Base-by-base conservation (phyloP, 30 jellyfish, hydroid and myxozoan genomes). In the Aurelia aurita region DNA sequence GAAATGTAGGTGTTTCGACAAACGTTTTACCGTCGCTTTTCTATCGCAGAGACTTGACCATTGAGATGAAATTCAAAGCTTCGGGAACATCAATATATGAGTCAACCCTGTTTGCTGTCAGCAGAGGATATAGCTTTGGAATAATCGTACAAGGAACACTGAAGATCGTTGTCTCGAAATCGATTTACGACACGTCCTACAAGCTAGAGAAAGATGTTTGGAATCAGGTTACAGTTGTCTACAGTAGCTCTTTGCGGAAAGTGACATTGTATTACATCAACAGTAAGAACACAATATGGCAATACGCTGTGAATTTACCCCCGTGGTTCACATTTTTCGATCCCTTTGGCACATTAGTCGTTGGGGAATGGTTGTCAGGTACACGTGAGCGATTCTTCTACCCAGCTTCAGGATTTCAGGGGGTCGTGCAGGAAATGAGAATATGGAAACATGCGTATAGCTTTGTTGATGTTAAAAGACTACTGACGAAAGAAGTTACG, bases 361-460 rank as follows among this genome's bases (percentile, higher is more conserved):
- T 71, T 21, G 80, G 77, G 1, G 93, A 83, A 29, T 83, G 93
- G 87, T n/a, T 83, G 47, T 65, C 93, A 35, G 93, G 93, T 2
- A 31, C 29, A 32, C 86, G 93, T 2, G 93, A 83, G 22, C 59
- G 83, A 51, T 70, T n/a, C 32, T 83, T 62, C 72, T 69, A 74
- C 28, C 93, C 93, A 5, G 93, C 87, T 0, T 7, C 72, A 10
- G 87, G 89, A 5, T 85, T 85, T 39, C 69, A 62, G 53, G 95
- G 95, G 44, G 53, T 29, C 11, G 34, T 85, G 3, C 79, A 61
- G 1, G 78, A 85, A 22, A 23, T 72, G 80, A 64, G 95, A 26
- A 85, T 85, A 4, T 85, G 95, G 95, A 73, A 63, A 45, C 95
- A 67, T 46, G 95, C 95, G 6, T 85, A 73, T 51, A 57, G 74